Conservation (phyloP, 2,113 vertebrate genomes). For the Erpornis zantholeuca region DNA sequence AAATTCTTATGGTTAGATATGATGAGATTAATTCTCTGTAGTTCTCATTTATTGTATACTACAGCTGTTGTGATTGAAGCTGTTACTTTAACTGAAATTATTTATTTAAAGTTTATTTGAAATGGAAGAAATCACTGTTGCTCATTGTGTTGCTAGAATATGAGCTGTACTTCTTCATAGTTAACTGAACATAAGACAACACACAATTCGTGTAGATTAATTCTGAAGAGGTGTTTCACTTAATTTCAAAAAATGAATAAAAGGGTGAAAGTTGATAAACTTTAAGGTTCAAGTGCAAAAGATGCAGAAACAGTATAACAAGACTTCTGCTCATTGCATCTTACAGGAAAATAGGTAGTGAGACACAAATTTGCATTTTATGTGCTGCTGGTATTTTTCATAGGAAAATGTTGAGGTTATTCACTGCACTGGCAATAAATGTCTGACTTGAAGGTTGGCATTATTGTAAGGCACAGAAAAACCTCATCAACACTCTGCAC, state of each 20-base stretch:
- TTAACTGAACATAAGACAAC: neutral
- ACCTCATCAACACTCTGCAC: neutral
- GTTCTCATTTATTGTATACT: neutral
- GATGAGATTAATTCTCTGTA: neutral
- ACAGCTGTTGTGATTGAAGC: neutral
- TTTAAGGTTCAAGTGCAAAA: neutral
- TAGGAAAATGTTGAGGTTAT: neutral
- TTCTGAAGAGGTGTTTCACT: neutral
- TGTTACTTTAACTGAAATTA: neutral
- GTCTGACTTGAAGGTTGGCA: neutral
- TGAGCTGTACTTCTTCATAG: neutral
- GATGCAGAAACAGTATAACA: neutral
- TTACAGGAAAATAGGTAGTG: neutral
- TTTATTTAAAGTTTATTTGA: conserved; percentile 19
- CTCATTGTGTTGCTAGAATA: neutral
- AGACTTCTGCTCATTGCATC: neutral
- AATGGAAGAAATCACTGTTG: neutral
- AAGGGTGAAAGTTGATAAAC: neutral
- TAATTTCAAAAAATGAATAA: neutral
- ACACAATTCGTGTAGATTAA: neutral
- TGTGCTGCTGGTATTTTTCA: neutral
- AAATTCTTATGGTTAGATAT: neutral
- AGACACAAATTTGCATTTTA: neutral
- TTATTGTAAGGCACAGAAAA: neutral
- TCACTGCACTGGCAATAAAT: neutral